These are phyloP conservation scores for Digitonthophagus gazella DNA, from an alignment of 2,888 invertebrate species.

Conservation along the genomic window DNA sequence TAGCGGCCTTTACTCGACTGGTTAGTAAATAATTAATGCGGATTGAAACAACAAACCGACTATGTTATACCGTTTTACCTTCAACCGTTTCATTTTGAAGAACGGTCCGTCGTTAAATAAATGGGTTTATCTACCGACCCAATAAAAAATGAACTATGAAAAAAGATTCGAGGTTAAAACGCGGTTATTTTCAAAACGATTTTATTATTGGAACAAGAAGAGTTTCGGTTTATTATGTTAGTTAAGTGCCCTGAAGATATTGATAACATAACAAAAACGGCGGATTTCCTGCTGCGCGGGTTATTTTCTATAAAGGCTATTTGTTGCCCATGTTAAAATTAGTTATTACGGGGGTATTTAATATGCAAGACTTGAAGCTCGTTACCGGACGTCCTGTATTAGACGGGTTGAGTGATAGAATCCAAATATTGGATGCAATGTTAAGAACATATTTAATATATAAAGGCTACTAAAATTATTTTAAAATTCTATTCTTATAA, in stretches of 20 bases:
- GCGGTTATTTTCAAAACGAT: not conserved
- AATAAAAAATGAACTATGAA: not conserved
- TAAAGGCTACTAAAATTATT: too few relatives aligned
- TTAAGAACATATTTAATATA: not conserved
- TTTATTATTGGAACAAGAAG: not conserved
- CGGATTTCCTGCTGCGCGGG: not conserved
- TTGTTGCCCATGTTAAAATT: slow-evolving; percentile 17
- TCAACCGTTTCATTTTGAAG: not conserved
- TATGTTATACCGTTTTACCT: not conserved
- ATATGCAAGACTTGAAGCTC: not conserved
- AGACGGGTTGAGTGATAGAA: slow-evolving; percentile 28
- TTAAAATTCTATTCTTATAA: too few relatives aligned
- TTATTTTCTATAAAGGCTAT: slow-evolving; percentile 12
- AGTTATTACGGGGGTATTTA: not conserved
- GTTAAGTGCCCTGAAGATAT: not conserved
- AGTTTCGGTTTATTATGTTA: not conserved
- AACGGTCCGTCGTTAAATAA: too few relatives aligned
- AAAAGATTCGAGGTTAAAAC: not conserved
- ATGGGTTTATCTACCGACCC: too few relatives aligned
- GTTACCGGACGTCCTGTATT: slow-evolving; percentile 32
- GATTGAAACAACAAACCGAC: not conserved
- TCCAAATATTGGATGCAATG: slow-evolving; percentile 22
- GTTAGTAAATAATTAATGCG: not conserved
- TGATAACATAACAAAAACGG: slow-evolving; percentile 1
- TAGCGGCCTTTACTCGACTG: not conserved